Conservation (phyloP, 2,797 vertebrate species). For the Myotis planiceps region DNA sequence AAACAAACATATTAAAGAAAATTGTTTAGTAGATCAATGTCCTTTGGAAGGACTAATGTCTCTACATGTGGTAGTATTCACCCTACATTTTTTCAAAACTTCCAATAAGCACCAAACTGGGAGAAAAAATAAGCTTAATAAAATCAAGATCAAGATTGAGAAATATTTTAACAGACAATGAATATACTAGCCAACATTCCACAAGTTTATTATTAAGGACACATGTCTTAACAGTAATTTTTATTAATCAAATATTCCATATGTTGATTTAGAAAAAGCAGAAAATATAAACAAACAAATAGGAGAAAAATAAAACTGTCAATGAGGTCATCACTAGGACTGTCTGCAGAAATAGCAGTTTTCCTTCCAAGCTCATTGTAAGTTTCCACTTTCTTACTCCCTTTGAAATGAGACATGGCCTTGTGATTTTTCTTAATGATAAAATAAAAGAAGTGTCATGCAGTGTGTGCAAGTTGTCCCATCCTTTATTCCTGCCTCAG, state of each 20-base stretch:
- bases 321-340: not conserved
- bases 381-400: not conserved
- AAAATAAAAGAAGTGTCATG: not conserved
- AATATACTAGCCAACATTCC: constrained; percentile 43
- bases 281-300: constrained; percentile 37
- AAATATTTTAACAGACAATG: constrained; percentile 56
- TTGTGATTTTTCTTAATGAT: constrained; percentile 25
- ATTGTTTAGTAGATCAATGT: not conserved
- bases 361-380: not conserved
- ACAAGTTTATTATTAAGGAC: constrained; percentile 44
- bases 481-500: not conserved
- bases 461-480: not conserved
- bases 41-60: not conserved
- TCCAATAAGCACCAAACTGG: not conserved
- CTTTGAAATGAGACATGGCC: not conserved
- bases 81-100: constrained; percentile 23
- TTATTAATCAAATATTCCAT: constrained; percentile 31
- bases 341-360: not conserved
- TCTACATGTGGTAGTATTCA: not conserved
- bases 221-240: not conserved
- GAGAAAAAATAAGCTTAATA: constrained; percentile 46
- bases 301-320: not conserved
- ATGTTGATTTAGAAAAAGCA: constrained; percentile 42
- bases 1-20: not conserved
- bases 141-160: constrained; percentile 48